A percentile compares a stretch with the other conserved stretches of the same genome.
Evolutionary conservation across 1,140 invertebrate species (phyloP).

Genomic region (Tetragnatha versicolor): DNA sequence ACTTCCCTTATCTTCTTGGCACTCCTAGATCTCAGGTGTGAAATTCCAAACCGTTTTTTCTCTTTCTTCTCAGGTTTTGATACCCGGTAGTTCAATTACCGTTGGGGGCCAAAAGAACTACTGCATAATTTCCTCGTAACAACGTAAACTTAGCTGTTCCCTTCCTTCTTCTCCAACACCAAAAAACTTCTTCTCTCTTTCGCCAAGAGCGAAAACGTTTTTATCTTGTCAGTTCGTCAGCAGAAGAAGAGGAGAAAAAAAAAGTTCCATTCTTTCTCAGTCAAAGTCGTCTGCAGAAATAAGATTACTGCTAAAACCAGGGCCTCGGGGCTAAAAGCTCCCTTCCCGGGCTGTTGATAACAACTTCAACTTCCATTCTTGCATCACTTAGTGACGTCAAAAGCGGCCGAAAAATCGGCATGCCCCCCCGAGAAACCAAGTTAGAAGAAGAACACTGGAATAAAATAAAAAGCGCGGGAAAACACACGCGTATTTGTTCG

Average conservation of each 20-base stretch:
- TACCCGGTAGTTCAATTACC: constrained; percentile 20
- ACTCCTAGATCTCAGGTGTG: constrained; percentile 20
- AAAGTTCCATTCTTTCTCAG: constrained; percentile 25
- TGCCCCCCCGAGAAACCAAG: constrained; percentile 27
- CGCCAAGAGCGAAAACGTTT: constrained; percentile 24
- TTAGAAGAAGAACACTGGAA: constrained; percentile 1
- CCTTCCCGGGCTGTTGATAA: constrained; percentile 44
- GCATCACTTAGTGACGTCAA: constrained; percentile 48
- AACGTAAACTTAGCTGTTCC: neutral
- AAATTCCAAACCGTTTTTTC: neutral
- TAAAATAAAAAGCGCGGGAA: neutral
- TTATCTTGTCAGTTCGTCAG: constrained; percentile 45
- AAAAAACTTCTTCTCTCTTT: neutral
- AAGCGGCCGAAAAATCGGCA: constrained; percentile 37
- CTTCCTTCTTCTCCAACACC: neutral
- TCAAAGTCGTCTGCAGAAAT: constrained; percentile 47
- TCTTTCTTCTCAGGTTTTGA: neutral
- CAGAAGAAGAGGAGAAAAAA: constrained; percentile 6
- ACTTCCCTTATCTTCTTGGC: constrained; percentile 21
- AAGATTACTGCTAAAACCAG: constrained; percentile 51
- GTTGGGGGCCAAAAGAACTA: neutral
- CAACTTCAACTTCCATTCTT: constrained; percentile 51
- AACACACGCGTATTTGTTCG: constrained; percentile 38
- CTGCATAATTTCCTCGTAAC: constrained; percentile 42
- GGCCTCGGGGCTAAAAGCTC: constrained; percentile 26